Evolutionary conservation across 2,113 vertebrate genomes (phyloP).

Genomic region (Chloroceryle aenea): DNA sequence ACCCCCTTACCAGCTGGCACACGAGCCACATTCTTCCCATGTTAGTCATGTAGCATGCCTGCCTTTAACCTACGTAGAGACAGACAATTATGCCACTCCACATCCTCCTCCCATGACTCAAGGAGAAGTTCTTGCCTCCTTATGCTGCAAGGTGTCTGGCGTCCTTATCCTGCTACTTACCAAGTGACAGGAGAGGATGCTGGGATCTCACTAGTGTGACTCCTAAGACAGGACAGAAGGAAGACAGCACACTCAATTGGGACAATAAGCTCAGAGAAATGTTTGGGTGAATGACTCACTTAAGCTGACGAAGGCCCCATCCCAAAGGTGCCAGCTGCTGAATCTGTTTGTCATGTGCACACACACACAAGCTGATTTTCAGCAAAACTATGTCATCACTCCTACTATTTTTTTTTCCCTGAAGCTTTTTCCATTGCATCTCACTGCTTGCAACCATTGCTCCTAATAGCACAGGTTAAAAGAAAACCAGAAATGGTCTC

Average conservation of each 20-base stretch:
- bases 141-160: not conserved
- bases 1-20: not conserved
- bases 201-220: not conserved
- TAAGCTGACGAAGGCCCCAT: not conserved
- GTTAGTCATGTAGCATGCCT: not conserved
- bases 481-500: not conserved
- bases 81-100: not conserved
- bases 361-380: not conserved
- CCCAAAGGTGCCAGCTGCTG: not conserved
- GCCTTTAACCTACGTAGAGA: not conserved
- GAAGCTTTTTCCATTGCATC: not conserved
- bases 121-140: not conserved
- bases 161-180: not conserved
- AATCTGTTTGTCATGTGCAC: not conserved
- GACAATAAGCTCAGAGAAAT: not conserved
- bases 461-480: not conserved
- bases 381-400: not conserved
- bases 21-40: not conserved
- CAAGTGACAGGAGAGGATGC: not conserved
- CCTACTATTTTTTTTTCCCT: not conserved
- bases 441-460: not conserved
- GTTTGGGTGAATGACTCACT: not conserved
- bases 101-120: conserved; percentile 8
- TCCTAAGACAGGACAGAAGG: not conserved
- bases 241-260: rapidly evolving